Percentiles rank a stretch among this genome's conserved stretches.
Evolutionary conservation across 2,113 vertebrate species (phyloP).

Genomic region (Clarias batrachus): DNA sequence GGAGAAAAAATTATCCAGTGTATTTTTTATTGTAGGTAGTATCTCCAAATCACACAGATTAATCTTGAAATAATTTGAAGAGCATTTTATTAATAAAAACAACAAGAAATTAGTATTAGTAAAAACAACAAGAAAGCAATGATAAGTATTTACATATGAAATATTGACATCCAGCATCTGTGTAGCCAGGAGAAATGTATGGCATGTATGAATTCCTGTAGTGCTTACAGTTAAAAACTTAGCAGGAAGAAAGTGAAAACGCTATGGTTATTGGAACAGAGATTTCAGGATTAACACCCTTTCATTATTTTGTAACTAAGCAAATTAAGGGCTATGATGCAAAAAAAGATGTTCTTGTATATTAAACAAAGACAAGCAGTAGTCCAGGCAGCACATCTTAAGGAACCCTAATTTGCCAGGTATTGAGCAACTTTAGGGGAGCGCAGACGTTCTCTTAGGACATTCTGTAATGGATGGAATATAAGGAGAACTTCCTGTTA

Average conservation of each 20-base stretch:
- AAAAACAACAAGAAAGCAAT: too few relatives aligned
- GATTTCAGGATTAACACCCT: background rate
- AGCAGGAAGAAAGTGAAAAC: background rate
- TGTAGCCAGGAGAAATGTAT: background rate
- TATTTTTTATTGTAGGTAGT: conserved; percentile 1
- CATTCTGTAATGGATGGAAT: conserved; percentile 44
- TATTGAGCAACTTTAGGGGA: background rate
- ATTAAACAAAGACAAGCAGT: conserved; percentile 22
- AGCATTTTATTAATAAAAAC: background rate
- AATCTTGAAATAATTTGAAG: background rate
- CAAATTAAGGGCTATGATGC: conserved; percentile 2
- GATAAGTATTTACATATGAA: too few relatives aligned
- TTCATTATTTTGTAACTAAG: conserved; percentile 1
- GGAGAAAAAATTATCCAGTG: conserved; percentile 42
- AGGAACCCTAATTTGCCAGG: conserved; percentile 37
- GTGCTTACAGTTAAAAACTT: background rate
- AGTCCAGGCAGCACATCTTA: conserved; percentile 36
- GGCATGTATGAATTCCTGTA: background rate
- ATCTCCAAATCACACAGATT: background rate
- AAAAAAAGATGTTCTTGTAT: background rate
- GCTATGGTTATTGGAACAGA: background rate
- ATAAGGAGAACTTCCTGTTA: conserved; percentile 48
- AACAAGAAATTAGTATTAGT: background rate
- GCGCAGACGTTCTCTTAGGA: conserved; percentile 4
- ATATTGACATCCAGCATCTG: background rate